Evolutionary conservation across 2,797 vertebrate species (phyloP).

Genomic region (Argya squamiceps): DNA sequence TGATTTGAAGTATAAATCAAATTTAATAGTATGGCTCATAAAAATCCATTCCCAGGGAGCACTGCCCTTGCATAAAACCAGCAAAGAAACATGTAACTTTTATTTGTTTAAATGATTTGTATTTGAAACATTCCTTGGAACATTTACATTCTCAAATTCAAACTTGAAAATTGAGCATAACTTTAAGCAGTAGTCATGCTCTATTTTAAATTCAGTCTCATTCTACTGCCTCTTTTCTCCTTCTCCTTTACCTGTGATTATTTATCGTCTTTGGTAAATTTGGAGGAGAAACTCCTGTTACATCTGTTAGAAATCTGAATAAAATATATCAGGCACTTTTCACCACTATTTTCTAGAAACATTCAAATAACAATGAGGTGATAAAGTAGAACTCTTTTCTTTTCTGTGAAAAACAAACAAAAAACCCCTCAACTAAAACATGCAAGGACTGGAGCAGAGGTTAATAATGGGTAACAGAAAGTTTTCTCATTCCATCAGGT

Average conservation of each 20-base stretch:
- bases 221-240: neutral
- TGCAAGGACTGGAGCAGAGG: neutral
- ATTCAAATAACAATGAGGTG: neutral
- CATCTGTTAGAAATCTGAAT: neutral
- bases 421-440: neutral
- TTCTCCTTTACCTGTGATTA: neutral
- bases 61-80: neutral
- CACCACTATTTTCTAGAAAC: neutral
- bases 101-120: neutral
- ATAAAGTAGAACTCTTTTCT: neutral
- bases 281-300: neutral
- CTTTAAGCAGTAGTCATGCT: neutral
- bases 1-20: neutral
- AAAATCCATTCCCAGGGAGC: neutral
- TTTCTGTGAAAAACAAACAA: neutral
- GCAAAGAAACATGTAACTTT: neutral
- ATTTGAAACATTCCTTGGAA: neutral
- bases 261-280: neutral
- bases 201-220: neutral
- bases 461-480: neutral
- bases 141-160: neutral
- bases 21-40: neutral
- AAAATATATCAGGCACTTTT: neutral
- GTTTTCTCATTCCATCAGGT: neutral
- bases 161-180: neutral